Evolutionary conservation across 2,888 invertebrate species (phyloP).

Genomic region (Megamerina dolium): DNA sequence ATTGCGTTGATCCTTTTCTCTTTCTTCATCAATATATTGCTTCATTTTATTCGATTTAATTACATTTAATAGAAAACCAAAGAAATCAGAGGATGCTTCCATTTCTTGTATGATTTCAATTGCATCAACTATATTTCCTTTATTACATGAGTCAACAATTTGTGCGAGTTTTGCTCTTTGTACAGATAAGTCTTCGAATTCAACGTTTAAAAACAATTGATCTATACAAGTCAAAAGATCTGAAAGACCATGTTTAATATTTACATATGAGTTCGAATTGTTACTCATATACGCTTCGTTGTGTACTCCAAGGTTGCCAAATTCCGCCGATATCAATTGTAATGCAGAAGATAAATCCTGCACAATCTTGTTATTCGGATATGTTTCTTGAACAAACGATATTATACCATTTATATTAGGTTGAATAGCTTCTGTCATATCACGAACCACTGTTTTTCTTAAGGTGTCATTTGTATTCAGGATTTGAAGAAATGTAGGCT

Average conservation of each 20-base stretch:
- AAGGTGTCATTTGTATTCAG: slow-evolving; percentile 26
- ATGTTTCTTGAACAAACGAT: slow-evolving; percentile 15
- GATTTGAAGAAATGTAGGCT: slow-evolving; percentile 23
- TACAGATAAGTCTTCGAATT: neutral
- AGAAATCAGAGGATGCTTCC: slow-evolving; percentile 22
- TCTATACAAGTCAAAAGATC: neutral
- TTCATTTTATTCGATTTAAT: slow-evolving; percentile 8
- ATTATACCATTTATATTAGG: slow-evolving; percentile 21
- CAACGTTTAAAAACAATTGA: neutral
- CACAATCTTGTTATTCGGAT: slow-evolving; percentile 6
- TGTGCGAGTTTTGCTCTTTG: slow-evolving; percentile 1
- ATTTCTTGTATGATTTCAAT: slow-evolving; percentile 28
- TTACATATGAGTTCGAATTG: slow-evolving; percentile 13
- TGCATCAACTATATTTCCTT: slow-evolving; percentile 12
- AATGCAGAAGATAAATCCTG: slow-evolving; percentile 12
- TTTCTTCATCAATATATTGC: slow-evolving; percentile 1
- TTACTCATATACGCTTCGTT: slow-evolving; percentile 11
- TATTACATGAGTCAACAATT: slow-evolving; percentile 7
- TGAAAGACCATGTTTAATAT: slow-evolving; percentile 1
- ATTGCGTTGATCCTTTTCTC: neutral
- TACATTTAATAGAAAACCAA: slow-evolving; percentile 15
- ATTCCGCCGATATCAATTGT: slow-evolving; percentile 8
- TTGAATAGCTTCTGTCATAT: slow-evolving; percentile 24
- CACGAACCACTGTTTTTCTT: slow-evolving; percentile 26
- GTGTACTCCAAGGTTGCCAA: slow-evolving; percentile 13